A percentile compares a stretch with the other conserved stretches of the same genome.
These are phyloP conservation scores for Auanema sp. DNA, from an alignment of 2,888 invertebrate species.

Conservation along the genomic window DNA sequence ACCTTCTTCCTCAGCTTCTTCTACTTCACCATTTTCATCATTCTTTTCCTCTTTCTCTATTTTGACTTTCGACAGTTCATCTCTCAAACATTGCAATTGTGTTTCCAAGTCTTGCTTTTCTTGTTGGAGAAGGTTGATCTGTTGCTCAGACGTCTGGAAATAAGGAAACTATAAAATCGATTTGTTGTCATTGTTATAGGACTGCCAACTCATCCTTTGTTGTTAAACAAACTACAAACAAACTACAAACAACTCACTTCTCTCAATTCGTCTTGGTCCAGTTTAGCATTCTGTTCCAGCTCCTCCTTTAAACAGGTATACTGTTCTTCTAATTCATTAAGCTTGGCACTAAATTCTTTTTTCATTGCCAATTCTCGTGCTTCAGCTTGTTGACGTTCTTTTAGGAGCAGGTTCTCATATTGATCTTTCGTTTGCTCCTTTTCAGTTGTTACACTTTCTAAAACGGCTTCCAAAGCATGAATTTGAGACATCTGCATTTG, in stretches of 20 bases:
- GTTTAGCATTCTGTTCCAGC: slow-evolving; percentile 45
- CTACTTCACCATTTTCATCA: slow-evolving; percentile 7
- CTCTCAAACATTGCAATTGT: slow-evolving; percentile 42
- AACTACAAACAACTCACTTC: slow-evolving; percentile 28
- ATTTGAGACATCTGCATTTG: slow-evolving; percentile 63
- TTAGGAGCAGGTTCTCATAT: slow-evolving; percentile 56
- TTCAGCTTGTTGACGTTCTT: slow-evolving; percentile 56
- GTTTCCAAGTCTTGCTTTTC: slow-evolving; percentile 49
- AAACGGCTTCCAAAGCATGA: slow-evolving; percentile 62
- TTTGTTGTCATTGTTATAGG: too few species aligned
- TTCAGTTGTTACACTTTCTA: slow-evolving; percentile 62
- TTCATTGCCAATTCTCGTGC: slow-evolving; percentile 60
- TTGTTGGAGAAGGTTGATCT: slow-evolving; percentile 46
- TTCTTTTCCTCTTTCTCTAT: slow-evolving; percentile 24
- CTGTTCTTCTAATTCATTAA: slow-evolving; percentile 63
- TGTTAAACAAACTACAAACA: too few species aligned
- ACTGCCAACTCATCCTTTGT: too few species aligned
- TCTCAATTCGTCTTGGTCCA: slow-evolving; percentile 46
- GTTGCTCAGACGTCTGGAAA: slow-evolving; percentile 40
- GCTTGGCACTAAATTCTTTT: slow-evolving; percentile 58
- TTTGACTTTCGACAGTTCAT: slow-evolving; percentile 35
- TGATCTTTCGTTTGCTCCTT: slow-evolving; percentile 61
- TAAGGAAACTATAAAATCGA: too few species aligned
- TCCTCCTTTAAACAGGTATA: slow-evolving; percentile 59
- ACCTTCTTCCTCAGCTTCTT: too few species aligned